phyloP scores from a whole-genome alignment of 2,113 vertebrate species.

The Rafetus swinhoei region DNA sequence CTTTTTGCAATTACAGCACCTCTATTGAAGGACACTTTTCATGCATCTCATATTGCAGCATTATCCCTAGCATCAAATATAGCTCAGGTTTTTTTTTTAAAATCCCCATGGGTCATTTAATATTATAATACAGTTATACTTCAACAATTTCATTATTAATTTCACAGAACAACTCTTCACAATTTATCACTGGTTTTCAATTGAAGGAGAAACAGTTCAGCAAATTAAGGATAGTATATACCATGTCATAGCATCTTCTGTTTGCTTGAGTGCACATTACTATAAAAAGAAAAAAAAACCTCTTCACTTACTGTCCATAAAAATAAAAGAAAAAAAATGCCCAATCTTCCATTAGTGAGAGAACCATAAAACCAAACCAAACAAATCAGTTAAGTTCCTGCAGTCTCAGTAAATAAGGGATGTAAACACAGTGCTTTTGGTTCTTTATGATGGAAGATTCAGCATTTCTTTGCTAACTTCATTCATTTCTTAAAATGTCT shows the following conservation, averaged over 20 bases:
- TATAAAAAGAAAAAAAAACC: neutral
- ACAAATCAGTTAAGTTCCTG: neutral
- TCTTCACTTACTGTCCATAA: neutral
- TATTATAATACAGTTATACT: slow-evolving; percentile 59
- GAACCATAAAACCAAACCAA: neutral
- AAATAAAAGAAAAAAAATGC: neutral
- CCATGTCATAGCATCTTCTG: slow-evolving; percentile 12
- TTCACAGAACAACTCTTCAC: slow-evolving; percentile 58
- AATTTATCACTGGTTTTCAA: slow-evolving; percentile 60
- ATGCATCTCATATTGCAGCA: neutral
- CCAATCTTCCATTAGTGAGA: slow-evolving; percentile 62
- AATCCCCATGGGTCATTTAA: slow-evolving; percentile 51
- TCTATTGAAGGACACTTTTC: neutral
- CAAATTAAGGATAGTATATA: slow-evolving; percentile 36
- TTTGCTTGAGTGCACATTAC: slow-evolving; percentile 37
- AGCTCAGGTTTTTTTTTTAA: slow-evolving; percentile 16
- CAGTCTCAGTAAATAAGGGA: neutral
- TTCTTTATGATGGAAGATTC: neutral
- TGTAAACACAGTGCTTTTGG: neutral
- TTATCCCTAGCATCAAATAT: slow-evolving; percentile 13
- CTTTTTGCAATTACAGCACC: slow-evolving; percentile 15
- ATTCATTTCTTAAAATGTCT: neutral
- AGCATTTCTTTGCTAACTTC: slow-evolving; percentile 11
- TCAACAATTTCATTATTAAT: slow-evolving; percentile 58
- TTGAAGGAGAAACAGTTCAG: slow-evolving; percentile 26